Percentiles rank a stretch among this genome's conserved stretches.
These are phyloP conservation scores for Sphecodes monilicornis DNA, from an alignment of 2,888 invertebrate genomes.

Conservation along the genomic window DNA sequence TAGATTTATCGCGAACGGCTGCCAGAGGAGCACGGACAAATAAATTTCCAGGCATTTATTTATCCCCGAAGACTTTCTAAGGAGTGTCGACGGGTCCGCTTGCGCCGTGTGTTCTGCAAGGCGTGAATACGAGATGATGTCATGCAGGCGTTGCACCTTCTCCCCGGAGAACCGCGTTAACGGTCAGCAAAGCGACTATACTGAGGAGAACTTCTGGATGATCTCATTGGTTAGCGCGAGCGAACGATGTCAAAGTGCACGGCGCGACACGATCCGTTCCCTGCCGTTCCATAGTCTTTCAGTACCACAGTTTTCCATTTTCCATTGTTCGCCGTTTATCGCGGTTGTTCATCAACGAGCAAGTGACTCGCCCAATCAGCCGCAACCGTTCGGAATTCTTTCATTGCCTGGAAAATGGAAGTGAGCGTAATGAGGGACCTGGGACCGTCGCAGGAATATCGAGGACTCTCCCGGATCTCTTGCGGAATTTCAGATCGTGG, in stretches of 20 bases:
- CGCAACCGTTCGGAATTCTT: not conserved
- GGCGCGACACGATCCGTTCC: conserved; percentile 35
- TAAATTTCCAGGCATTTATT: conserved; percentile 74
- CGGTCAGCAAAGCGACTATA: conserved; percentile 50
- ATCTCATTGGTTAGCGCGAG: conserved; percentile 64
- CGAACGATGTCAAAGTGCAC: conserved; percentile 63
- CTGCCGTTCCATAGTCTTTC: not conserved
- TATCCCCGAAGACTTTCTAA: conserved; percentile 77
- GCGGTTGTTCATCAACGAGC: not conserved
- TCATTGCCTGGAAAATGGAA: conserved; percentile 11
- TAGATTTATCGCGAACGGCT: conserved; percentile 62
- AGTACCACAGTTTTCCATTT: conserved; percentile 22
- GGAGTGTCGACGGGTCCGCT: conserved; percentile 75
- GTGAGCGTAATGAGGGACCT: not conserved
- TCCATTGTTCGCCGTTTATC: conserved; percentile 17
- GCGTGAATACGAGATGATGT: conserved; percentile 79
- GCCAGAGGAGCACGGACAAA: conserved; percentile 61
- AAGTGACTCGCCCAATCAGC: not conserved
- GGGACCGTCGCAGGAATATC: not conserved
- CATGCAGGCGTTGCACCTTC: conserved; percentile 77
- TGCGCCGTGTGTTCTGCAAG: conserved; percentile 62
- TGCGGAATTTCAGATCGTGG: not conserved
- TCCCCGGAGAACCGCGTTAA: conserved; percentile 56
- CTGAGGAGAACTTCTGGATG: conserved; percentile 61
- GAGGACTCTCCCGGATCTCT: not conserved